phyloP scores from a whole-genome alignment of 2,888 invertebrate species.

The Mechanitis mazaeus region DNA sequence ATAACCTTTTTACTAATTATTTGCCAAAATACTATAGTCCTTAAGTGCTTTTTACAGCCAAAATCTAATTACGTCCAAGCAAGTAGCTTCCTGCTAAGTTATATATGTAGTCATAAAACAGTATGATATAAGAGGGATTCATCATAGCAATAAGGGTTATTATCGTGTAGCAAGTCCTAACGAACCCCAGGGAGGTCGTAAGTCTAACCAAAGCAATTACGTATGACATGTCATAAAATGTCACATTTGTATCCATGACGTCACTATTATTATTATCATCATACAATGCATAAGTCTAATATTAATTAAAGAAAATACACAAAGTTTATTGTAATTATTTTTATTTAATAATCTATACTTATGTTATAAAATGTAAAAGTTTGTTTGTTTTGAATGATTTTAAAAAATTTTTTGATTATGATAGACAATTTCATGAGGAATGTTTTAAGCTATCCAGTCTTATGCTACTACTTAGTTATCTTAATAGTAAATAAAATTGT shows the following conservation, averaged over 20 bases:
- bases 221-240: slow-evolving; percentile 65
- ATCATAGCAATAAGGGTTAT: slow-evolving; percentile 41
- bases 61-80: slow-evolving; percentile 23
- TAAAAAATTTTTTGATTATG: no score
- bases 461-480: no score
- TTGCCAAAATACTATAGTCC: neutral
- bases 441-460: no score
- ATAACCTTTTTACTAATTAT: no score
- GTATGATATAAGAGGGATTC: slow-evolving; percentile 37
- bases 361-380: no score
- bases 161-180: slow-evolving; percentile 43
- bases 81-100: slow-evolving; percentile 21
- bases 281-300: neutral
- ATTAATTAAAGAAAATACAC: no score
- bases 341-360: no score
- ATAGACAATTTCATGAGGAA: no score
- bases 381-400: no score
- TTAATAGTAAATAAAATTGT: no score
- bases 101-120: slow-evolving; percentile 38
- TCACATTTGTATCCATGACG: slow-evolving; percentile 35
- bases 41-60: slow-evolving; percentile 21
- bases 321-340: no score
- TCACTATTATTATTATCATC: neutral
- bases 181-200: slow-evolving; percentile 43
- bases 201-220: slow-evolving; percentile 61